Evolutionary conservation across 2,888 invertebrate genomes (phyloP).

Genomic region (Syrista parreyssii): DNA sequence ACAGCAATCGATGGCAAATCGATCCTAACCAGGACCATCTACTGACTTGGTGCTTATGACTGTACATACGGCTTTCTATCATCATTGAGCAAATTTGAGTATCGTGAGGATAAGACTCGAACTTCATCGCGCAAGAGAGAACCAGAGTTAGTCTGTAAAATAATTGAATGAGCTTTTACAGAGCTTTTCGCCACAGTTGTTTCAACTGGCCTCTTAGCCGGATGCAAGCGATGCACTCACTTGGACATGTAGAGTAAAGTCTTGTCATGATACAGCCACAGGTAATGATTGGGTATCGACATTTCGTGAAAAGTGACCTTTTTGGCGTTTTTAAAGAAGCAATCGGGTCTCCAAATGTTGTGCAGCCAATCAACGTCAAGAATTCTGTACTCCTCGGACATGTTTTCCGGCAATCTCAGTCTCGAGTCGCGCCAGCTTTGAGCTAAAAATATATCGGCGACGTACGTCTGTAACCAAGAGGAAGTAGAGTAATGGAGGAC

Average conservation of each 20-base stretch:
- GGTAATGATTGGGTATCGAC: slow-evolving; percentile 93
- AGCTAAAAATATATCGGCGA: slow-evolving; percentile 91
- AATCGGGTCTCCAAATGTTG: slow-evolving; percentile 92
- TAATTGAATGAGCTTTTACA: slow-evolving; percentile 2
- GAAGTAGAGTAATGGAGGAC: too few relatives aligned
- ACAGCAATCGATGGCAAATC: background rate
- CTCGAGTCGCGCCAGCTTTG: slow-evolving; percentile 94
- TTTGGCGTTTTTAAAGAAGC: slow-evolving; percentile 94
- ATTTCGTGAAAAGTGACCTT: slow-evolving; percentile 93
- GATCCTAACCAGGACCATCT: background rate
- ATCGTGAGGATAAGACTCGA: slow-evolving; percentile 93
- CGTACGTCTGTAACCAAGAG: slow-evolving; percentile 79
- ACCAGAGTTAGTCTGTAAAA: slow-evolving; percentile 84
- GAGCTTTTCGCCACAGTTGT: background rate
- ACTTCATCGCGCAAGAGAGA: slow-evolving; percentile 94
- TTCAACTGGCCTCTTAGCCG: background rate
- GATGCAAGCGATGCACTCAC: slow-evolving; percentile 68
- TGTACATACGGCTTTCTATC: slow-evolving; percentile 90
- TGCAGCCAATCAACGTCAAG: slow-evolving; percentile 91
- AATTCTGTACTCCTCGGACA: slow-evolving; percentile 92
- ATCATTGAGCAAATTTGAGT: slow-evolving; percentile 94
- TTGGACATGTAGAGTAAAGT: slow-evolving; percentile 93
- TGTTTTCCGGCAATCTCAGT: slow-evolving; percentile 89
- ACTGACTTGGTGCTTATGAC: too few relatives aligned
- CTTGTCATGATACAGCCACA: slow-evolving; percentile 93